Conservation (phyloP, 2,888 invertebrate genomes). For the Andrena bicolor region DNA sequence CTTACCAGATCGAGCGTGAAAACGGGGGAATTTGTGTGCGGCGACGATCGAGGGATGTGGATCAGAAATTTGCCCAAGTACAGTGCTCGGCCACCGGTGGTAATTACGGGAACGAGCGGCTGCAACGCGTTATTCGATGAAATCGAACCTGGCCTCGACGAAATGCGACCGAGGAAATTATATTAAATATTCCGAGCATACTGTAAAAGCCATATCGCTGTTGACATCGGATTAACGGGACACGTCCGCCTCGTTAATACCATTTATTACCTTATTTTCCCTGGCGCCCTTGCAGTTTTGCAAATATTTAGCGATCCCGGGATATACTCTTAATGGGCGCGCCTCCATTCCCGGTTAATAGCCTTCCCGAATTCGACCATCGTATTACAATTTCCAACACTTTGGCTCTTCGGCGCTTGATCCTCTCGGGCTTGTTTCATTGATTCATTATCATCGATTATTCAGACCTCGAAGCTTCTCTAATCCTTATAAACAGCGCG, state of each 20-base stretch:
- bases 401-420: no score
- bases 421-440: no score
- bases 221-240: slow-evolving; percentile 35
- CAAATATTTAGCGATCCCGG: slow-evolving; percentile 9
- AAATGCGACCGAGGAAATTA: slow-evolving; percentile 13
- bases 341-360: not conserved
- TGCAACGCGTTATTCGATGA: slow-evolving; percentile 38
- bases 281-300: slow-evolving; percentile 2
- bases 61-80: not conserved
- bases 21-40: not conserved
- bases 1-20: not conserved
- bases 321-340: not conserved
- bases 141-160: slow-evolving; percentile 49
- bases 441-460: no score
- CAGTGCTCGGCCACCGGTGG: not conserved
- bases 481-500: no score
- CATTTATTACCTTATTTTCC: slow-evolving; percentile 9
- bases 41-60: slow-evolving; percentile 4
- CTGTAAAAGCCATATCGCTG: slow-evolving; percentile 25
- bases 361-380: not conserved
- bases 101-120: slow-evolving; percentile 28
- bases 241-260: not conserved
- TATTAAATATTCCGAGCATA: slow-evolving; percentile 38
- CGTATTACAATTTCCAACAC: not conserved
- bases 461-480: no score